Evolutionary conservation across 2,797 vertebrate species (phyloP).

Genomic region (Tapera naevia): DNA sequence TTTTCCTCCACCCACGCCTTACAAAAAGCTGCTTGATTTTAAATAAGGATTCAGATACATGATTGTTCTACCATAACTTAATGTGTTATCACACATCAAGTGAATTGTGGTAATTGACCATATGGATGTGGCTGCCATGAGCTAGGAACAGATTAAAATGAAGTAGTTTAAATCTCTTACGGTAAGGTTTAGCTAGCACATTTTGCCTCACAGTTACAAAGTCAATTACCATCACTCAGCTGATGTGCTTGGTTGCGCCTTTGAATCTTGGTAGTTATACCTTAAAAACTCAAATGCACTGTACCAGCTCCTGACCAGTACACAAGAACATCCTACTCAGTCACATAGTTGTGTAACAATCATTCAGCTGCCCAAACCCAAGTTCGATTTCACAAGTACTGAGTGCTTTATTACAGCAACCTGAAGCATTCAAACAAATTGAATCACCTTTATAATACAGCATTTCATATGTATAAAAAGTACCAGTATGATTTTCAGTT

Average conservation of each 20-base stretch:
- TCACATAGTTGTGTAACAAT: slow-evolving; percentile 34
- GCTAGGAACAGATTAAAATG: neutral
- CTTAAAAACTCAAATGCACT: slow-evolving; percentile 19
- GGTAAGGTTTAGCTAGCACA: too few relatives aligned
- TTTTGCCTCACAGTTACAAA: neutral
- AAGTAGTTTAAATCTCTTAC: neutral
- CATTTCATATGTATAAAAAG: slow-evolving; percentile 85
- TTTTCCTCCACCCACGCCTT: neutral
- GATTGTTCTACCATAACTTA: slow-evolving; percentile 51
- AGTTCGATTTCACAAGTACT: slow-evolving; percentile 79
- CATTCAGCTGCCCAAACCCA: slow-evolving; percentile 62
- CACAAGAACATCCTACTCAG: neutral
- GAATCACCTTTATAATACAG: slow-evolving; percentile 86
- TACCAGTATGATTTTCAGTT: slow-evolving; percentile 82
- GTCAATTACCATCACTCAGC: neutral
- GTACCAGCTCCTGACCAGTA: slow-evolving; percentile 14
- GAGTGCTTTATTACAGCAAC: slow-evolving; percentile 90
- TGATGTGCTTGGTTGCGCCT: neutral
- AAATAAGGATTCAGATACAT: slow-evolving; percentile 13
- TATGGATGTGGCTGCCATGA: neutral
- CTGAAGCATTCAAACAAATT: slow-evolving; percentile 85
- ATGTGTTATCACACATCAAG: slow-evolving; percentile 7
- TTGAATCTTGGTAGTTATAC: neutral
- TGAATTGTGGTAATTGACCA: slow-evolving; percentile 2
- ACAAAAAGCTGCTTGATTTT: neutral